A percentile compares a stretch with the other conserved stretches of the same genome.
Conservation (phyloP, 64 coral and sea anemone genomes). For the Pocillopora damicornis region DNA sequence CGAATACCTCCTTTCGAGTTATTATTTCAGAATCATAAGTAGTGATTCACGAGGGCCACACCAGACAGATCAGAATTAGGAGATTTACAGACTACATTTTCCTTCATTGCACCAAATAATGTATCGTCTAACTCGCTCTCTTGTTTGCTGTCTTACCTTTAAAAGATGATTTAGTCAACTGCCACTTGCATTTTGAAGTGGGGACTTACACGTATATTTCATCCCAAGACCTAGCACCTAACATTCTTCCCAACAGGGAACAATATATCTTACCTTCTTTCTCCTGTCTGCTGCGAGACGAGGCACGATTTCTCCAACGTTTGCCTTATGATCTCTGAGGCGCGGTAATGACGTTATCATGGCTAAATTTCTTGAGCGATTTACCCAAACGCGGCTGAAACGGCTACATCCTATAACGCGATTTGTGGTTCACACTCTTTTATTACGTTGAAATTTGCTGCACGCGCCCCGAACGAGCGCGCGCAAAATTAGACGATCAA, state of each 20-base stretch:
- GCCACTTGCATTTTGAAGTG: too few relatives aligned
- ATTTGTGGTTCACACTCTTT: not conserved
- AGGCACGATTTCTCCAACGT: not conserved
- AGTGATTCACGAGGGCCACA: too few relatives aligned
- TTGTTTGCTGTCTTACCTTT: too few relatives aligned
- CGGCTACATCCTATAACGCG: not conserved
- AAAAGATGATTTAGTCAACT: too few relatives aligned
- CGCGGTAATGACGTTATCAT: conserved; percentile 12
- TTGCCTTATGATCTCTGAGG: not conserved
- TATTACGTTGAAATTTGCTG: not conserved
- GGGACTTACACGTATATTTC: not conserved
- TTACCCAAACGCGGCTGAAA: not conserved
- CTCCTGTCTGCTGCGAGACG: conserved; percentile 16
- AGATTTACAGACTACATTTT: too few relatives aligned
- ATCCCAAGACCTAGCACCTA: not conserved
- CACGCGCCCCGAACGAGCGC: not conserved
- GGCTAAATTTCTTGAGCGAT: not conserved
- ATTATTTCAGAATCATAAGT: too few relatives aligned
- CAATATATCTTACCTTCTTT: conserved; percentile 26
- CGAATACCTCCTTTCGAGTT: too few relatives aligned
- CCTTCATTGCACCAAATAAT: too few relatives aligned
- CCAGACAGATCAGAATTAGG: too few relatives aligned
- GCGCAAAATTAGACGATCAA: not conserved
- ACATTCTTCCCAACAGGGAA: not conserved
- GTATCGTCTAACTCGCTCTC: too few relatives aligned